Evolutionary conservation across 1,140 invertebrate species (phyloP), one percentile per base, ranked within the genome.

Genomic region (Scaptomyza montana): DNA sequence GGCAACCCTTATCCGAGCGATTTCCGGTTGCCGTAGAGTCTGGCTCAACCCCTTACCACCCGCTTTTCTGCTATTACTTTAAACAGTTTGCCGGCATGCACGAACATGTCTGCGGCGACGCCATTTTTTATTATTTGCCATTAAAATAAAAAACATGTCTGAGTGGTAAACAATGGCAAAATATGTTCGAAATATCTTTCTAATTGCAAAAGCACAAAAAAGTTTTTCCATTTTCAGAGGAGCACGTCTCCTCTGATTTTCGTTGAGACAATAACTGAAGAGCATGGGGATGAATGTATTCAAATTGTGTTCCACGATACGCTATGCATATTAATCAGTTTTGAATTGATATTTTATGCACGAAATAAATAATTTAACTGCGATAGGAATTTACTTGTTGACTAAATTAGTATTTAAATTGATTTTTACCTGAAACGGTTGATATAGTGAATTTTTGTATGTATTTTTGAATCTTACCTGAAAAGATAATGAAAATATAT

Each of bases 121-220:
- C 57, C 54, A 67, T 73, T 79, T 77, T 84, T 79, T 84, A 74
- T 84, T 75, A 65, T 67, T 62, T 70, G 59, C 56, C 49, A 84
- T 73, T 70, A 75, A 57, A 57, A 62, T 16, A 57, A 56, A 66
- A 55, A 9, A 12, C 55, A 55, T 61, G 70, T 68, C 64, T 61
- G 51, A 33, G 47, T 43, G 63, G 46, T 43, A 53, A 25, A 69
- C 56, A 56, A 70, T 74, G 57, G 36, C 36, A 13, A 74, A 74
- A 74, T 62, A 68, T 69, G 66, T 46, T 53, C 69, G n/a, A 71
- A 65, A 72, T 61, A 78, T 78, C 71, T 59, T 85, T 73, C 74
- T 86, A 87, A 86, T 86, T 86, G 82, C 46, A 63, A 71, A 8
- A 41, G 12, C 3, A 13, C 49, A 8, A 54, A 53, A 33, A 19